Percentiles rank a stretch among this genome's conserved stretches.
These are phyloP conservation scores for Saccopteryx leptura DNA, from an alignment of 2,113 vertebrate genomes.

Conservation along the genomic window DNA sequence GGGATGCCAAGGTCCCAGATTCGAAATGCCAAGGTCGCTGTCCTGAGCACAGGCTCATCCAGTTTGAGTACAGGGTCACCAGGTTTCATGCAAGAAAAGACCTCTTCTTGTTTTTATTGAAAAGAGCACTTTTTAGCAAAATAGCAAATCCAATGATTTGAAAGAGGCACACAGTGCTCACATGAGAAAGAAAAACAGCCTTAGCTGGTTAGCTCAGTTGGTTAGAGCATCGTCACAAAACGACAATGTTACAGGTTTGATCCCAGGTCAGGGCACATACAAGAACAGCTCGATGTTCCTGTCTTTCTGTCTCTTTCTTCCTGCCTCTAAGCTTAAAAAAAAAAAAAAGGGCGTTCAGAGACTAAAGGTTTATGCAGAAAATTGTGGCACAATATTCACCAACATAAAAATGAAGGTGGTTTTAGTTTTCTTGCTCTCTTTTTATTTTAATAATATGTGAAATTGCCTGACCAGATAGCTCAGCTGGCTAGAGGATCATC, in stretches of 20 bases:
- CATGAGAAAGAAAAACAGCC: not conserved
- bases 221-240: too few species aligned
- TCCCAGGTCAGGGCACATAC: too few species aligned
- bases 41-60: too few species aligned
- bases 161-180: not conserved
- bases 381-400: not conserved
- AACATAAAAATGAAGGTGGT: not conserved
- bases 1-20: too few species aligned
- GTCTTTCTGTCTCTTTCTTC: too few species aligned
- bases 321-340: too few species aligned
- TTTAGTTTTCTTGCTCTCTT: not conserved
- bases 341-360: not conserved
- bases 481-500: too few species aligned
- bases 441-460: constrained; percentile 24
- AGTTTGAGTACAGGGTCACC: too few species aligned
- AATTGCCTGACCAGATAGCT: not conserved
- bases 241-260: too few species aligned
- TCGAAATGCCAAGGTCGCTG: too few species aligned
- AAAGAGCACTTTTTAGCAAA: constrained; percentile 14
- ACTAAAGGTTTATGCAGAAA: not conserved
- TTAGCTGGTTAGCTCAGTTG: too few species aligned
- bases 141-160: constrained; percentile 3
- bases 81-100: not conserved
- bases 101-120: not conserved
- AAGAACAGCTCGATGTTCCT: too few species aligned